Evolutionary conservation across 2,888 invertebrate genomes (phyloP), one percentile per base, ranked within the genome.

Genomic region (Tachina lurida): DNA sequence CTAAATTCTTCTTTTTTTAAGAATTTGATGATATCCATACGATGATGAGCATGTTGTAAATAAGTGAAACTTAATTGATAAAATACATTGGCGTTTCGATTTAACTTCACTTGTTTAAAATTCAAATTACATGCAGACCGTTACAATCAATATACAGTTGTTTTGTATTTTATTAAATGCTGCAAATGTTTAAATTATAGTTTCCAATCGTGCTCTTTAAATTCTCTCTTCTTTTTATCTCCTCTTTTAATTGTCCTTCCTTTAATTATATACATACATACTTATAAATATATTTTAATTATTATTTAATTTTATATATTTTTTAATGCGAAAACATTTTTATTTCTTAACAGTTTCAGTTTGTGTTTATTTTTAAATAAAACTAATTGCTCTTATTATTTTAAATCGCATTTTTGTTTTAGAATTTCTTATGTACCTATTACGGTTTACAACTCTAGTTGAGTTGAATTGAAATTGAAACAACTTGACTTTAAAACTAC

Each of bases 291-390:
- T 78, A 74, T 78, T 71, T 71, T 83, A 83, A 77, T 70, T 54
- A 76, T 71, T 81, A 68, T 68, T 75, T 81, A 75, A 82, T 76
- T 70, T 47, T 63, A 82, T 43, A 58, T 65, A 65, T 67, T 65
- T 74, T 75, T 63, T 43, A 49, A 74, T 52, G 56, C 71, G 67
- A 67, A 54, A 39, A 47, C 56, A 58, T 9, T 73, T 10, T 73
- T 67, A 31, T 56, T 74, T 60, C 74, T 74, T 74, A 74, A 74
- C 81, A 45, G 39, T 68, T 81, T 68, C 74, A 75, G 52, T 81
- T 75, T 71, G 63, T 73, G 73, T 58, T 80, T 75, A 68, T 75
- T 81, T 81, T 60, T 54, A 81, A 81, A 81, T 81, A 81, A 81
- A 81, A 81, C 74, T 75, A 80, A 80, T 58, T 74, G 62, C 70